A percentile compares a stretch with the other conserved stretches of the same genome.
phyloP scores from a whole-genome alignment of 2,888 invertebrate genomes.

The Gerris lacustris region DNA sequence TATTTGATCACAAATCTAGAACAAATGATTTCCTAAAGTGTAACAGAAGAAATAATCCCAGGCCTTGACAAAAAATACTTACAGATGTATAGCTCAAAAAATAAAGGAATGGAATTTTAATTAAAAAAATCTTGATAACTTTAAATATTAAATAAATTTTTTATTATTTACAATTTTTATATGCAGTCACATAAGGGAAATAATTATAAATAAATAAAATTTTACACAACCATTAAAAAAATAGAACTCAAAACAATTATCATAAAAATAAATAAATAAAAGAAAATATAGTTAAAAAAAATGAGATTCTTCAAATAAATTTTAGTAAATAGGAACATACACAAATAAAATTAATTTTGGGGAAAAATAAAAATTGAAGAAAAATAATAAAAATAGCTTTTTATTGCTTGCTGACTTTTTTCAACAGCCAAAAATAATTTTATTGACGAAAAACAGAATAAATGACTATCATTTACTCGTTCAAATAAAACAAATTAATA shows the following conservation, averaged over 20 bases:
- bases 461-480: not conserved
- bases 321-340: constrained; percentile 5
- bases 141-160: not conserved
- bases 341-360: not conserved
- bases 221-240: not conserved
- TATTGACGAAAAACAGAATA: too few species aligned
- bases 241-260: too few species aligned
- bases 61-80: too few species aligned
- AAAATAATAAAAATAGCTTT: not conserved
- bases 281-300: too few species aligned
- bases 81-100: too few species aligned
- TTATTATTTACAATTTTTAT: constrained; percentile 3
- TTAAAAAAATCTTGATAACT: too few species aligned
- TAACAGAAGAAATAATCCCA: too few species aligned
- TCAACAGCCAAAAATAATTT: too few species aligned
- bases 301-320: not conserved
- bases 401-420: not conserved
- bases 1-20: too few species aligned
- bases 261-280: too few species aligned
- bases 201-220: not conserved
- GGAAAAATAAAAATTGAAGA: not conserved
- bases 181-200: not conserved
- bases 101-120: too few species aligned
- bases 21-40: too few species aligned
- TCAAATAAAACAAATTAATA: not conserved